Evolutionary conservation across 2,113 vertebrate species (phyloP).

Genomic region (Genyomyrus donnyi): DNA sequence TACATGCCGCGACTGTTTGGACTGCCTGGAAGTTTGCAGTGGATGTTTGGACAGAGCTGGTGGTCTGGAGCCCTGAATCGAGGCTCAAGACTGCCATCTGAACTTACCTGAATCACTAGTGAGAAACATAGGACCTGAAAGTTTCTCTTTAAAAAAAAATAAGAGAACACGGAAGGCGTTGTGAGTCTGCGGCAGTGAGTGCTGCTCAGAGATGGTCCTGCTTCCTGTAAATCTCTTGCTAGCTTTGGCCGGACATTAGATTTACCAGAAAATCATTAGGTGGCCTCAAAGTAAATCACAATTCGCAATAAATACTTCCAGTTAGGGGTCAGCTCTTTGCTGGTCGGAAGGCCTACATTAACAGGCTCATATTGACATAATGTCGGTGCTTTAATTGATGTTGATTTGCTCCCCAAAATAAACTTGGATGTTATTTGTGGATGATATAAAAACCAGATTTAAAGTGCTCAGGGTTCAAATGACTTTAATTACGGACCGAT

Average conservation of each 20-base stretch:
- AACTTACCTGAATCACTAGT: neutral
- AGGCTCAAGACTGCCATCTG: neutral
- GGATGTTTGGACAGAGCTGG: neutral
- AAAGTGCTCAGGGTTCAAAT: neutral
- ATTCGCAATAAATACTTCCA: slow-evolving; percentile 8
- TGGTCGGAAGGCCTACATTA: neutral
- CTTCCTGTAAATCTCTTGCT: slow-evolving; percentile 1
- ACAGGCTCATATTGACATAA: neutral
- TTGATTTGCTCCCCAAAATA: neutral
- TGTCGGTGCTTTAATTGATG: neutral
- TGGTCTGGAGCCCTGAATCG: neutral
- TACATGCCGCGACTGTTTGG: neutral
- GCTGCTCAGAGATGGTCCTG: neutral
- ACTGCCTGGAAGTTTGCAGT: neutral
- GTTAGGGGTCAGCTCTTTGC: neutral
- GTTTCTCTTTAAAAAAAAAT: neutral
- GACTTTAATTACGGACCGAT: neutral
- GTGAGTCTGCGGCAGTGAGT: neutral
- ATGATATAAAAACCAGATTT: neutral
- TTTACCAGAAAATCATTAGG: slow-evolving; percentile 10
- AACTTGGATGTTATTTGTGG: neutral
- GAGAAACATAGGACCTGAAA: neutral
- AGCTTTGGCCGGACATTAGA: neutral
- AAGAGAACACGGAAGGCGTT: neutral
- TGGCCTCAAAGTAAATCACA: neutral